These are phyloP conservation scores for Cepaea hortensis DNA, from an alignment of 2,888 invertebrate genomes.

Conservation along the genomic window DNA sequence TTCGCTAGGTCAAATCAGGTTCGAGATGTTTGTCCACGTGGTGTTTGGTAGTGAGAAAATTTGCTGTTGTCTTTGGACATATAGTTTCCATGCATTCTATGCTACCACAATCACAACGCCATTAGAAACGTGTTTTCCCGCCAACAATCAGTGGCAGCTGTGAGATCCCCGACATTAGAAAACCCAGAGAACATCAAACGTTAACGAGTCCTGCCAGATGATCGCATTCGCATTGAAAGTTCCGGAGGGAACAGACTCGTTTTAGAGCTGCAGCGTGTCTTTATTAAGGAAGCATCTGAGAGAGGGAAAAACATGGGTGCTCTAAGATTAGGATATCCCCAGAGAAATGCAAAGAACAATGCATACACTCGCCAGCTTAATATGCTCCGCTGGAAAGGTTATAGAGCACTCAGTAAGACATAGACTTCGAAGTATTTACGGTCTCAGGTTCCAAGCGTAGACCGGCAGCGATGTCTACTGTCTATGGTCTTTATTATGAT, in stretches of 20 bases:
- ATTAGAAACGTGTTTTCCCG: conserved; percentile 28
- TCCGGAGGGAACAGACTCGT: conserved; percentile 43
- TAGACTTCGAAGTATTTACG: not conserved
- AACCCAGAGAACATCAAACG: conserved; percentile 42
- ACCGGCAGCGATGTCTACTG: not conserved
- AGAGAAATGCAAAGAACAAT: conserved; percentile 30
- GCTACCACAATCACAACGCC: conserved; percentile 32
- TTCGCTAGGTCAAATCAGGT: conserved; percentile 46
- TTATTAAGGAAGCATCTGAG: conserved; percentile 45
- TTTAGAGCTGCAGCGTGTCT: conserved; percentile 44
- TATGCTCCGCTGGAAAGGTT: conserved; percentile 33
- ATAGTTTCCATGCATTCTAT: conserved; percentile 33
- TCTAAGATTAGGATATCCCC: conserved; percentile 35
- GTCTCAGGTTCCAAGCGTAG: not conserved
- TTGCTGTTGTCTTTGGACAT: conserved; percentile 48
- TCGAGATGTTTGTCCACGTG: conserved; percentile 52
- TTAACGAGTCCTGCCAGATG: conserved; percentile 22
- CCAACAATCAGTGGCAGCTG: conserved; percentile 18
- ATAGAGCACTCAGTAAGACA: not conserved
- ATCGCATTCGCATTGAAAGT: conserved; percentile 25
- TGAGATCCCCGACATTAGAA: conserved; percentile 22
- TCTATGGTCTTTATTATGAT: conserved; percentile 12
- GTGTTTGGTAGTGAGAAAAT: conserved; percentile 37
- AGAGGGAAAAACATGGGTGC: conserved; percentile 24
- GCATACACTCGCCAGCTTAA: conserved; percentile 37